A percentile compares a stretch with the other conserved stretches of the same genome.
phyloP scores from a whole-genome alignment of 2,113 vertebrate species.

The Gambusia affinis region DNA sequence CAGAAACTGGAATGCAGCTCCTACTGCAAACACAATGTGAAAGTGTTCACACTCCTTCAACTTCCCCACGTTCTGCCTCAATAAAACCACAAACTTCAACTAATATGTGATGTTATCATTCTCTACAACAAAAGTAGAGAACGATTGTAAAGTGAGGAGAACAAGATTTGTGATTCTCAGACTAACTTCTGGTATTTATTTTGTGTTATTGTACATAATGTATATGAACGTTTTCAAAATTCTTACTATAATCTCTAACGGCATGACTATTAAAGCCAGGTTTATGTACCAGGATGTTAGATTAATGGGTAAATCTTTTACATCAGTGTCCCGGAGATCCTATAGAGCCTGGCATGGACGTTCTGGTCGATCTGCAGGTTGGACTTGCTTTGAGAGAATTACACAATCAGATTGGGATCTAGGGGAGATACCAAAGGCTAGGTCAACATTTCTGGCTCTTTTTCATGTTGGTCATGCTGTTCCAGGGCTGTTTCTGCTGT shows the following conservation, averaged over 20 bases:
- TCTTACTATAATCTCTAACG: neutral
- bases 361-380: neutral
- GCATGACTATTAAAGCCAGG: neutral
- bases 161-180: no score
- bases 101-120: no score
- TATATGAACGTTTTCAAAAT: neutral
- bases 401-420: neutral
- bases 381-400: neutral
- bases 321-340: neutral
- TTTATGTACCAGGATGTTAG: neutral
- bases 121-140: no score
- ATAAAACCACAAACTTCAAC: neutral
- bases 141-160: no score
- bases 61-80: neutral
- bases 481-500: neutral
- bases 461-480: neutral
- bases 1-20: neutral
- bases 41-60: neutral
- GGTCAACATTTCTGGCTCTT: slow-evolving; percentile 1
- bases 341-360: neutral
- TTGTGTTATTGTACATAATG: no score
- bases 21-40: neutral
- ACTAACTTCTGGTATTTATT: no score
- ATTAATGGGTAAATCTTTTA: neutral
- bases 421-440: neutral